Evolutionary conservation across 2,797 vertebrate species (phyloP), one percentile per base, ranked within the genome.

Genomic region (Tangara arthus): DNA sequence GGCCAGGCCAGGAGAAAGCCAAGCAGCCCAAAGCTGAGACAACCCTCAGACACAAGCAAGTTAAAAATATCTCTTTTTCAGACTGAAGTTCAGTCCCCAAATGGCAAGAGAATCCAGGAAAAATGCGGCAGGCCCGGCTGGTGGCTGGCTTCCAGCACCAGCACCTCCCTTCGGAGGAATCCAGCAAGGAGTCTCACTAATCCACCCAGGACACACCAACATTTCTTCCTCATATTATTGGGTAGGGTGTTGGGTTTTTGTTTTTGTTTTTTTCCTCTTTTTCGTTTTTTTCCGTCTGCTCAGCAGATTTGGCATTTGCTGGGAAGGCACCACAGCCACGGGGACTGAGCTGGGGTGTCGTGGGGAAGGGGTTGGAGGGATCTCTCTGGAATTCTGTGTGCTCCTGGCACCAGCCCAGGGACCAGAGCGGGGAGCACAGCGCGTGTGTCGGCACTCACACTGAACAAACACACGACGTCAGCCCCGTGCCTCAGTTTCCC

Each of bases 141-240:
- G 92, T 96, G 96, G 94, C 94, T 0, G 0, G 64, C 64, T 96
- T 94, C 93, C 94, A 95, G 88, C 57, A 0, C 4, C 20, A 95
- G 92, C 91, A 96, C 95, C 95, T 96, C 96, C 97, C 97, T 94
- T 91, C 35, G 65, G 70, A 94, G 94, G 95, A 97, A 97, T 97
- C 94, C 86, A 2, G 64, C 18, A 22, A 95, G 90, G 88, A 96
- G 95, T 69, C 95, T 95, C 69, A 71, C 94, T 92, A 94, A 97
- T 95, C 95, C 92, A 66, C 95, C 89, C 94, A 65, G 94, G 91
- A 96, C 94, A 93, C 94, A 94, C 94, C 92, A 95, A 70, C 91
- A 93, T 90, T 94, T 91, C 90, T 95, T 94, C 90, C 89, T 89
- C 18, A 2, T 94, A 22, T 90, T 65, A 56, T 47, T 50, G 72